Conservation (phyloP, 2,113 vertebrate genomes). For the Vidua chalybeata region DNA sequence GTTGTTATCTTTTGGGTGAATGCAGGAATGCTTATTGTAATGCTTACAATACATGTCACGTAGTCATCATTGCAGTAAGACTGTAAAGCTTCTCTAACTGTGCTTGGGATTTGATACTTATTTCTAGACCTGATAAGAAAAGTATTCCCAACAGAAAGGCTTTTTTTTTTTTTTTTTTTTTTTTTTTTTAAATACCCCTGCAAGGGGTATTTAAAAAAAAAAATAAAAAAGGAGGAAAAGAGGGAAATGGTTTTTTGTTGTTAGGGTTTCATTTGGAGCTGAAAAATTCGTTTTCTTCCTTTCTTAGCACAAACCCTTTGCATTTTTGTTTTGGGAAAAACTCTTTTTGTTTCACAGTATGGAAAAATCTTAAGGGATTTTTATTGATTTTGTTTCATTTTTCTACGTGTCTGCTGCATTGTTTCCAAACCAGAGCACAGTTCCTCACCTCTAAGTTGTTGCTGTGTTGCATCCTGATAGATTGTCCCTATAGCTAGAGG, state of each 20-base stretch:
- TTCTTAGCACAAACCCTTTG: not conserved
- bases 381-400: not conserved
- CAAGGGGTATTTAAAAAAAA: not conserved
- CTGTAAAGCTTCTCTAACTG: not conserved
- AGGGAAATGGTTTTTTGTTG: not conserved
- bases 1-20: not conserved
- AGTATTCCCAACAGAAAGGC: not conserved
- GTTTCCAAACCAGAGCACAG: not conserved
- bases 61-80: not conserved
- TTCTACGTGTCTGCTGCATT: not conserved
- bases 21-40: not conserved
- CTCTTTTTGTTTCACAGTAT: not conserved
- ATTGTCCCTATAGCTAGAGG: not conserved
- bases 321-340: not conserved
- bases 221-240: fast-evolving
- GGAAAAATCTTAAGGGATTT: not conserved
- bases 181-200: too few relatives aligned
- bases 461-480: not conserved
- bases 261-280: not conserved
- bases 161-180: too few relatives aligned
- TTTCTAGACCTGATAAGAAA: not conserved
- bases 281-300: not conserved
- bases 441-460: not conserved
- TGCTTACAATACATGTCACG: not conserved
- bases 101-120: not conserved